phyloP scores from a whole-genome alignment of 2,113 vertebrate genomes.

The Otis tarda region DNA sequence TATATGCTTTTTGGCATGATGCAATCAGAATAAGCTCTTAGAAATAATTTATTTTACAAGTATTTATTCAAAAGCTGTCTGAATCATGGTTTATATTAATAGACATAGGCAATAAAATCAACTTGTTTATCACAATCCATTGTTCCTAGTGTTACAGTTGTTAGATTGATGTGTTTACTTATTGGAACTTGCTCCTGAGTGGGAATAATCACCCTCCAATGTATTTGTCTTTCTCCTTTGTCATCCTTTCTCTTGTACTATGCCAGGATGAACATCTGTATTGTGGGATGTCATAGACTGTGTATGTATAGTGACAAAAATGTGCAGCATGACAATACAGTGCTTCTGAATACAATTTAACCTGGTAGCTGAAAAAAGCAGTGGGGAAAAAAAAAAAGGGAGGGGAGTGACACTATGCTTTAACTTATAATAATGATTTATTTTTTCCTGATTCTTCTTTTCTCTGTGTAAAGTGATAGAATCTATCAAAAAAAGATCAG shows the following conservation, averaged over 20 bases:
- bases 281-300: not conserved
- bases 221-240: not conserved
- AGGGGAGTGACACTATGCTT: not conserved
- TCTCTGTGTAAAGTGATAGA: not conserved
- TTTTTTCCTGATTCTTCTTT: not conserved
- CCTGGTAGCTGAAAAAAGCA: not conserved
- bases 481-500: not conserved
- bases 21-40: not conserved
- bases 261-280: not conserved
- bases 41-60: not conserved
- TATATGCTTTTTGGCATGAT: not conserved
- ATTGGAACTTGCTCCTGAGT: not conserved
- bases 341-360: not conserved
- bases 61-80: not conserved
- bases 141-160: not conserved
- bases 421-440: not conserved
- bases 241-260: not conserved
- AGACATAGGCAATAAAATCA: not conserved
- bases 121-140: not conserved
- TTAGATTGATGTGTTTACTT: not conserved
- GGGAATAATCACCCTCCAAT: not conserved
- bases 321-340: fast-evolving
- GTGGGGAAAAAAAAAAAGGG: not conserved
- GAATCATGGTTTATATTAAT: not conserved
- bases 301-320: not conserved